Percentiles rank a stretch among this genome's conserved stretches.
Evolutionary conservation across 2,113 vertebrate genomes (phyloP).

Genomic region (Crotalus tigris): DNA sequence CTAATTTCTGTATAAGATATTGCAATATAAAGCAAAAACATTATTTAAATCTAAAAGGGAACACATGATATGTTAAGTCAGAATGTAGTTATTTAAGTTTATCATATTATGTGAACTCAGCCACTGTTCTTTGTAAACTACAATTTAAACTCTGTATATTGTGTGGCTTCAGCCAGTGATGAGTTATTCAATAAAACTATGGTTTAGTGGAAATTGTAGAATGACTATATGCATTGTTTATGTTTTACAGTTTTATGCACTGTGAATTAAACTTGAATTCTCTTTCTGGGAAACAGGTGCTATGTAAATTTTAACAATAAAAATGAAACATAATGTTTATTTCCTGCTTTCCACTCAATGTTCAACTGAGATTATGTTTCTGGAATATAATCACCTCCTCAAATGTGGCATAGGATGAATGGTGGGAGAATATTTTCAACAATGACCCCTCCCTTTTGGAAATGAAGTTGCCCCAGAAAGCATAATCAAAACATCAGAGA

Average conservation of each 20-base stretch:
- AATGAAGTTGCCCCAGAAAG: background rate
- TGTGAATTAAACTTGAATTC: background rate
- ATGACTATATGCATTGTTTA: background rate
- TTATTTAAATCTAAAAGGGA: background rate
- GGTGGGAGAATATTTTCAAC: background rate
- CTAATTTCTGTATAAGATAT: background rate
- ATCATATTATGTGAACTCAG: background rate
- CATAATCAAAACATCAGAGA: background rate
- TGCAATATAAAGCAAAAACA: background rate
- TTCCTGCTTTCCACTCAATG: background rate
- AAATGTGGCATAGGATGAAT: background rate
- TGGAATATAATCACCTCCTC: background rate
- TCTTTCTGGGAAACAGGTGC: background rate
- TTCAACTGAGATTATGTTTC: background rate
- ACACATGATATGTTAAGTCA: background rate
- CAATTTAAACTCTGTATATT: background rate
- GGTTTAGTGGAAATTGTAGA: background rate
- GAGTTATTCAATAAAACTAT: background rate
- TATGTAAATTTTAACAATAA: background rate
- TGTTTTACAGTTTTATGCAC: background rate
- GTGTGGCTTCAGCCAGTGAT: background rate
- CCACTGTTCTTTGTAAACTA: background rate
- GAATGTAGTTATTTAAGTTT: background rate
- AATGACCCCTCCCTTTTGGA: background rate
- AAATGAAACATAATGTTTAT: background rate